phyloP scores from a whole-genome alignment of 2,888 invertebrate genomes.

The Acleris emargana region DNA sequence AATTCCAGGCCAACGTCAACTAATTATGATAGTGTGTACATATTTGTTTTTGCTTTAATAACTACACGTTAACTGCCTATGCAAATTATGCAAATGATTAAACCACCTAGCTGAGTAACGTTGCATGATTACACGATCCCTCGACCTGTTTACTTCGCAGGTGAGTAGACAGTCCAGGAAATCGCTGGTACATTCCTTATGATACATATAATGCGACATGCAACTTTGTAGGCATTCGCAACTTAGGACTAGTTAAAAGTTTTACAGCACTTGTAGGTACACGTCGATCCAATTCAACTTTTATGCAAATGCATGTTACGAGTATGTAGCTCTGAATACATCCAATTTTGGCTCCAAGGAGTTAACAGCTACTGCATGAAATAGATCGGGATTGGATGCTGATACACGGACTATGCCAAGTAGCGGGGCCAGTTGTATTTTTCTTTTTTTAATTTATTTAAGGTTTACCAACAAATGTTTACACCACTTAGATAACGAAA shows the following conservation, averaged over 20 bases:
- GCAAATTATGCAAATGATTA: constrained; percentile 12
- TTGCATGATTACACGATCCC: too few relatives aligned
- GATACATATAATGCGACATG: constrained; percentile 13
- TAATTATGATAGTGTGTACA: too few relatives aligned
- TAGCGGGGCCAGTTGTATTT: too few relatives aligned
- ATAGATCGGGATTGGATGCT: neutral
- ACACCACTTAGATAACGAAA: too few relatives aligned
- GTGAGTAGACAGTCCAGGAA: constrained; percentile 7
- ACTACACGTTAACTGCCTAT: neutral
- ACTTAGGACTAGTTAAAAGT: constrained; percentile 57
- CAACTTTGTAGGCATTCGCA: constrained; percentile 18
- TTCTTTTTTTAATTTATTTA: too few relatives aligned
- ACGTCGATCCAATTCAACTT: constrained; percentile 63
- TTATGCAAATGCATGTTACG: constrained; percentile 60
- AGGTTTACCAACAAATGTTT: too few relatives aligned
- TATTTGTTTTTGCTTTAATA: too few relatives aligned
- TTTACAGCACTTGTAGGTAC: constrained; percentile 54
- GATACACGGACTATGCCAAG: neutral
- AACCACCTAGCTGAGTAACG: neutral
- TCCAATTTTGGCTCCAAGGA: constrained; percentile 37
- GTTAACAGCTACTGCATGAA: constrained; percentile 32
- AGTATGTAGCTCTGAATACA: constrained; percentile 47
- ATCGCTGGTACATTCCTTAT: constrained; percentile 19
- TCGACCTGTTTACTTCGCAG: constrained; percentile 5
- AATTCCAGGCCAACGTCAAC: too few relatives aligned